Base-by-base conservation (phyloP, 1,140 invertebrate species). In the Leptinotarsa lineolata region DNA sequence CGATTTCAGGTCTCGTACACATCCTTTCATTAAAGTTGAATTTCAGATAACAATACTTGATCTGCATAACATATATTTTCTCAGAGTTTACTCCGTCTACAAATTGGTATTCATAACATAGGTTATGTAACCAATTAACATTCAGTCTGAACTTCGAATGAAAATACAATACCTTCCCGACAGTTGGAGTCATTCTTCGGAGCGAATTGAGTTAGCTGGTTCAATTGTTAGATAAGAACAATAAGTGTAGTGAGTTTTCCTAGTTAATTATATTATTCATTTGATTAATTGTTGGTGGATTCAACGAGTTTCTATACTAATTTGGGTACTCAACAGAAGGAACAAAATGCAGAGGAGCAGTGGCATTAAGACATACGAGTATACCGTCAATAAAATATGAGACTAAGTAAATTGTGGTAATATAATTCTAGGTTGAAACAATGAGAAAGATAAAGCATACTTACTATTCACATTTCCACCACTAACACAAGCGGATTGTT, bases 51-150 rank as follows among this genome's bases (percentile, higher is more conserved):
- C 48, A 54, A 54, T 54, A 54, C 48, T 54, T 13, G 48, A 54
- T 54, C 48, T 54, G 48, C 48, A 54, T 54, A 54, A 54, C 15
- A 18, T 54, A 54, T 13, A 18, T 54, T 15, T 54, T 54, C 48
- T 54, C 48, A 54, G 48, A 18, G 15, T 54, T 54, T 54, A 18
- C 48, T 54, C 48, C n/a, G n/a, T 54, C 48, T 18, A 54, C 48
- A 54, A 54, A 54, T 54, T 54, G 48, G 48, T 54, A 54, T 54
- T 54, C 48, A 54, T 54, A 18, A 54, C 48, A 13, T 54, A 54
- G 48, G 48, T 54, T 54, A 54, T 54, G 48, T 54, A 54, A 54
- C 48, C 48, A 54, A 54, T 54, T 54, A 54, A 16, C 48, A 54
- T 54, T 18, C 15, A 54, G 48, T n/a, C n/a, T 54, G 48, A 54